These are phyloP conservation scores for Caloenas nicobarica DNA, from an alignment of 2,113 vertebrate genomes.

Conservation along the genomic window DNA sequence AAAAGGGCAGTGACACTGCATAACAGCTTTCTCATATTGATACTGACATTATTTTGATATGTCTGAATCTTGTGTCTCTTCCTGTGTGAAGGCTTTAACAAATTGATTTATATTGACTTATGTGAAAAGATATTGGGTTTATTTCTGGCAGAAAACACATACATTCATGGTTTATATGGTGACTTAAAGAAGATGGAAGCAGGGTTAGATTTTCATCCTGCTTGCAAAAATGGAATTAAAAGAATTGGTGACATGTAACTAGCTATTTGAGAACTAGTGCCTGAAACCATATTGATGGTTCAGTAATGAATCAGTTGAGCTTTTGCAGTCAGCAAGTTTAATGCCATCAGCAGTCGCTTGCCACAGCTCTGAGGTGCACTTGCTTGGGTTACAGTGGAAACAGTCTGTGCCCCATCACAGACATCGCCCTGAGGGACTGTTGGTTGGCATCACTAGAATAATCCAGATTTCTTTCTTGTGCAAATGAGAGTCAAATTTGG, in stretches of 20 bases:
- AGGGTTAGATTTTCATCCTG: not conserved
- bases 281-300: accelerated
- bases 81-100: not conserved
- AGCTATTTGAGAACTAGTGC: not conserved
- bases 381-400: not conserved
- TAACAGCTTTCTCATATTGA: not conserved
- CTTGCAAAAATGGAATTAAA: not conserved
- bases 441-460: not conserved
- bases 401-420: accelerated
- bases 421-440: accelerated
- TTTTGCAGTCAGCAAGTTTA: not conserved
- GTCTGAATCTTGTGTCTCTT: not conserved
- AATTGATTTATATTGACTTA: not conserved
- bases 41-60: not conserved
- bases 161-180: not conserved
- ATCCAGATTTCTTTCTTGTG: not conserved
- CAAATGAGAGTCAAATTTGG: not conserved
- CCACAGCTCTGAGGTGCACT: not conserved
- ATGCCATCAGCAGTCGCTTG: not conserved
- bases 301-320: not conserved
- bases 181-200: not conserved
- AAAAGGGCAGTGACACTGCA: not conserved
- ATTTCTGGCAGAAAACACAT: not conserved
- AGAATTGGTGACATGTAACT: accelerated
- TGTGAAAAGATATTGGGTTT: not conserved